Conservation (phyloP, 2,113 vertebrate species). For the Colossoma macropomum region DNA sequence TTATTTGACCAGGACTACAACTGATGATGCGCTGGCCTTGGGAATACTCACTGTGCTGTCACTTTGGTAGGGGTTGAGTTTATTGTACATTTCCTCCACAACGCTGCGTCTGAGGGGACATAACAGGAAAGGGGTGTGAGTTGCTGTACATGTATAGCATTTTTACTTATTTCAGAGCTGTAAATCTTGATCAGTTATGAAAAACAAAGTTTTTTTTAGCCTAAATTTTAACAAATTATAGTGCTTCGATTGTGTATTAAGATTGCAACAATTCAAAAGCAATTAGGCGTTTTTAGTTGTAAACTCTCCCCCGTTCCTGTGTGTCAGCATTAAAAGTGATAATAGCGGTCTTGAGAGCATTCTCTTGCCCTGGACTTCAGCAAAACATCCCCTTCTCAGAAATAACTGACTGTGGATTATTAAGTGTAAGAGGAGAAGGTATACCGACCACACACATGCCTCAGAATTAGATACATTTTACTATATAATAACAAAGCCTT, state of each 20-base stretch:
- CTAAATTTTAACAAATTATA: too few relatives aligned
- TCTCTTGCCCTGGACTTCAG: not conserved
- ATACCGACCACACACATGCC: not conserved
- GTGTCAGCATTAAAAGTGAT: not conserved
- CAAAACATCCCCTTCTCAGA: not conserved
- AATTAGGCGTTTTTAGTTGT: not conserved
- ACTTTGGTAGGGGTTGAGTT: slow-evolving; percentile 95
- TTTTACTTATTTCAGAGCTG: not conserved
- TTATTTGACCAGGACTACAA: not conserved
- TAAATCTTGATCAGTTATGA: not conserved
- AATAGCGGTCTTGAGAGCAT: not conserved
- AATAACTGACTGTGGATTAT: not conserved
- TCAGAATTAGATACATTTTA: not conserved
- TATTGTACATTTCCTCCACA: slow-evolving; percentile 98
- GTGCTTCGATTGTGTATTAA: too few relatives aligned
- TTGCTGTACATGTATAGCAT: not conserved
- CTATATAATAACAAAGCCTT: not conserved
- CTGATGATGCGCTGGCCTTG: slow-evolving; percentile 12
- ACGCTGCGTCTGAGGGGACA: slow-evolving; percentile 86
- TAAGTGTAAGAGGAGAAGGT: not conserved
- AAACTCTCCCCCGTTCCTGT: not conserved
- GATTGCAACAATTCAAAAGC: not conserved
- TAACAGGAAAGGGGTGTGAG: slow-evolving; percentile 41
- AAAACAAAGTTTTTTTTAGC: too few relatives aligned
- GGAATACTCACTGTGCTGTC: slow-evolving; percentile 94